Evolutionary conservation across 1,140 invertebrate genomes (phyloP), one percentile per base, ranked within the genome.

Genomic region (Pentalonia nigronervosa): DNA sequence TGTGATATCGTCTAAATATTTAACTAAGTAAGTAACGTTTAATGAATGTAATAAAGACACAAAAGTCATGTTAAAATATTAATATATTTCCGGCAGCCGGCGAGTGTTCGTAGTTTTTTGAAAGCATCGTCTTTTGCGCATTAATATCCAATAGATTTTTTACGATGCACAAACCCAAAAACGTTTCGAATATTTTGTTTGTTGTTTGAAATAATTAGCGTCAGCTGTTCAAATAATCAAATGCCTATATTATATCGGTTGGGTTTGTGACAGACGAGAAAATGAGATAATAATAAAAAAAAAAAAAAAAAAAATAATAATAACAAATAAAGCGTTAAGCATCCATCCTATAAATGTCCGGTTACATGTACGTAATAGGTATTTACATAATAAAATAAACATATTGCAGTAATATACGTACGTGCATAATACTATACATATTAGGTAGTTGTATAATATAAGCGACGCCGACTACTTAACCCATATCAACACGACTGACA

Each of bases 31-130:
- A 41, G 36, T 84, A 84, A 84, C 83, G 6, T 84, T 84, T 86
- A 47, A 30, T 86, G 41, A 14, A 47, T 41, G 23, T 47, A 47
- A 86, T 86, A 45, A 47, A 47, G 25, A 17, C 36, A 30, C 30
- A 88, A 88, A 47, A 48, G 47, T 88, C 86, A 30, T n/a, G 47
- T 88, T 88, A 1, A 88, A 88, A 50, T 88, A 88, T 88, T 88
- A 50, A 88, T n/a, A n/a, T n/a, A 88, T 88, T 88, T 88, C 86
- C 86, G 45, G 47, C 7, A 21, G 45, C 14, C 47, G 30, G 25
- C 0, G 9, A 14, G 45, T 34, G 1, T 20, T 14, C 2, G 17
- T 45, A 11, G 0, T 50, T 48, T 88, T 87, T 48, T 2, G 14
- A 48, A 87, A 88, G 86, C 86, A 25, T 88, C 47, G 8, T 87